Evolutionary conservation across 2,797 vertebrate species (phyloP).

Genomic region (Fringilla coelebs): DNA sequence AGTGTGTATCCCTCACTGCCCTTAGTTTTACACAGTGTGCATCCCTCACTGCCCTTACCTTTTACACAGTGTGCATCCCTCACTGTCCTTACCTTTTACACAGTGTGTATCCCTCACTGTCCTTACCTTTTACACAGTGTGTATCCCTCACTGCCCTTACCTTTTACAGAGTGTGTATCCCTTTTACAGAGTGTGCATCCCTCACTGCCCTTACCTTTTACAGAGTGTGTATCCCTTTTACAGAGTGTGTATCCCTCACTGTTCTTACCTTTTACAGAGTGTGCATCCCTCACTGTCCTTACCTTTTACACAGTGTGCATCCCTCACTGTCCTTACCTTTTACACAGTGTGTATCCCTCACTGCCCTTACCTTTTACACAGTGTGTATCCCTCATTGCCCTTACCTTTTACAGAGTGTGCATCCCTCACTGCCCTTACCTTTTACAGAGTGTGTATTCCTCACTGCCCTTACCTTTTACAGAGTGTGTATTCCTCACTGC

Average conservation of each 20-base stretch:
- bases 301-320: conserved; percentile 71
- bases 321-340: conserved; percentile 78
- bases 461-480: conserved; percentile 85
- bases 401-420: conserved; percentile 83
- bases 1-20: fast-evolving
- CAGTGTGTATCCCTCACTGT: conserved; percentile 95
- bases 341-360: neutral
- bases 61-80: conserved; percentile 61
- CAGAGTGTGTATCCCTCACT: conserved; percentile 97
- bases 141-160: conserved; percentile 62
- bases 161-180: conserved; percentile 81
- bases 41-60: conserved; percentile 78
- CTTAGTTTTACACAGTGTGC: conserved; percentile 82
- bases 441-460: conserved; percentile 60
- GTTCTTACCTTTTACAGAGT: conserved; percentile 86
- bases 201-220: conserved; percentile 83
- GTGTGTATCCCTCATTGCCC: conserved; percentile 95
- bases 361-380: conserved; percentile 90
- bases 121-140: conserved; percentile 85
- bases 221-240: conserved; percentile 87
- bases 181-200: no score
- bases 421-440: conserved; percentile 74
- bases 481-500: neutral
- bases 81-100: conserved; percentile 88
- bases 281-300: neutral